Evolutionary conservation across 2,888 invertebrate genomes (phyloP).

Genomic region (Ichneumoninae sp.): DNA sequence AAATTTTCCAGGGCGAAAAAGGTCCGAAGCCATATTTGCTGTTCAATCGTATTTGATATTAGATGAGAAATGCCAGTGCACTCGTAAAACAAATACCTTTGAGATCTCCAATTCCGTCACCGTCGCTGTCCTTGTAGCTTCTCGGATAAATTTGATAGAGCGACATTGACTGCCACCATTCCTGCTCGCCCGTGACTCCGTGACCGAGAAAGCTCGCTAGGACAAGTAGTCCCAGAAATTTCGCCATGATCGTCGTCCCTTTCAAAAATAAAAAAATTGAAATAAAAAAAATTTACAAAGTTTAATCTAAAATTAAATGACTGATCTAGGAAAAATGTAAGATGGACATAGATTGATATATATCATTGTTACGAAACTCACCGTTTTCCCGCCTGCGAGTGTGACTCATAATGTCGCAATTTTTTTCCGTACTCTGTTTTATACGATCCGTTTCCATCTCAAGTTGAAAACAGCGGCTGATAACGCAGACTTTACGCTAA

Average conservation of each 20-base stretch:
- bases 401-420: neutral
- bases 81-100: conserved; percentile 85
- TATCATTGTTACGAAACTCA: neutral
- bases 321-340: neutral
- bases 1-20: neutral
- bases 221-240: conserved; percentile 41
- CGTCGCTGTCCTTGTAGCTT: conserved; percentile 93
- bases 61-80: neutral
- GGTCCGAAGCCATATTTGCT: neutral
- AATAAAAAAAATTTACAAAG: neutral
- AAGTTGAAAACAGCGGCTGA: neutral
- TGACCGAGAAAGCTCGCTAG: conserved; percentile 51
- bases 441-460: neutral
- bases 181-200: conserved; percentile 78
- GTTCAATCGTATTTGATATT: neutral
- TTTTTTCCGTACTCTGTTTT: conserved; percentile 1
- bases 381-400: neutral
- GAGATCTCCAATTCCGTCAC: conserved; percentile 95
- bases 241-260: conserved; percentile 21
- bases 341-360: neutral
- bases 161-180: conserved; percentile 94
- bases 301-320: neutral
- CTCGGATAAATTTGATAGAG: conserved; percentile 95
- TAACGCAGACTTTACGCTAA: neutral
- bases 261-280: neutral